Percentiles rank a stretch among this genome's conserved stretches.
Conservation (phyloP, 1,140 invertebrate species). For the Xylocopa sonorina region DNA sequence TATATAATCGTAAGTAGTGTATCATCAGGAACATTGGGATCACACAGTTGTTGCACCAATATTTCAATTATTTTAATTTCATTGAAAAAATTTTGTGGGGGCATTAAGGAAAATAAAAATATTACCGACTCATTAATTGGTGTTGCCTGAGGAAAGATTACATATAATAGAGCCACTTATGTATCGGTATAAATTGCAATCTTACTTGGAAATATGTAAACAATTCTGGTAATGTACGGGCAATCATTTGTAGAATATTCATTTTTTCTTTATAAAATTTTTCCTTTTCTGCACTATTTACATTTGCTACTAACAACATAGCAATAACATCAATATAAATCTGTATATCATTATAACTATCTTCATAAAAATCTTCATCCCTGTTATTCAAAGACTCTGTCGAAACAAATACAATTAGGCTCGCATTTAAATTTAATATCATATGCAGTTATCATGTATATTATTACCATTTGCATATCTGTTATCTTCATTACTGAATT, state of each 20-base stretch:
- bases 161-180: background rate
- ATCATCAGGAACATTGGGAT: slow-evolving; percentile 40
- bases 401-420: background rate
- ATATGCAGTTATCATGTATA: background rate
- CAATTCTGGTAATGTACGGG: slow-evolving; percentile 31
- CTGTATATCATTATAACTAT: slow-evolving; percentile 7
- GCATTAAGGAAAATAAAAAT: slow-evolving; percentile 64
- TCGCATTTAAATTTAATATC: background rate
- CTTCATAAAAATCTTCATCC: slow-evolving; percentile 1
- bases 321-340: slow-evolving; percentile 43
- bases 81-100: slow-evolving; percentile 35
- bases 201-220: slow-evolving; percentile 21
- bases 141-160: slow-evolving; percentile 47
- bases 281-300: background rate
- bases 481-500: background rate
- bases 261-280: background rate
- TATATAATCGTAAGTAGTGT: slow-evolving; percentile 50
- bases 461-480: slow-evolving; percentile 22
- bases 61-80: slow-evolving; percentile 13
- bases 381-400: background rate
- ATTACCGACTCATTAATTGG: slow-evolving; percentile 50
- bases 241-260: slow-evolving; percentile 1
- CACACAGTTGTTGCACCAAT: slow-evolving; percentile 38
- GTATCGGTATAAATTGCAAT: background rate
- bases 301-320: slow-evolving; percentile 32